phyloP scores from a whole-genome alignment of 1,140 invertebrate genomes.

The Brachionus asplanchnoidis region DNA sequence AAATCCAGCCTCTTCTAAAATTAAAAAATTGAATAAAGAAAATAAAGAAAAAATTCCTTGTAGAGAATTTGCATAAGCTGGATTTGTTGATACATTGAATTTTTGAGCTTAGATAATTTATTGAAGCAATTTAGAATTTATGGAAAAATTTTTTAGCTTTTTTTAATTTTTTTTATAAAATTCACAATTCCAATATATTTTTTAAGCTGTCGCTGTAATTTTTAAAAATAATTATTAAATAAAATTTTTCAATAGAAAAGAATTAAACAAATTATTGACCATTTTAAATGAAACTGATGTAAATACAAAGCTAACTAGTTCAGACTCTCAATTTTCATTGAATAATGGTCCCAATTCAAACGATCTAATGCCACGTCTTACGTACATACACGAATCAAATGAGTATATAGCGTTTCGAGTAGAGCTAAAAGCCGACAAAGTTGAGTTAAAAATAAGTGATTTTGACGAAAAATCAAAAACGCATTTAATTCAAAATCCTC shows the following conservation, averaged over 20 bases:
- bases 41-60: too few relatives aligned
- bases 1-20: too few relatives aligned
- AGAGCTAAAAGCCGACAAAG: constrained; percentile 22
- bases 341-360: neutral
- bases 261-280: neutral
- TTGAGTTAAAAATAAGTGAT: constrained; percentile 2
- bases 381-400: neutral
- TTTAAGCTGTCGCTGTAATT: too few relatives aligned
- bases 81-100: too few relatives aligned
- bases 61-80: too few relatives aligned
- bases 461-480: constrained; percentile 24
- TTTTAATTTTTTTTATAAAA: too few relatives aligned
- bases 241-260: neutral
- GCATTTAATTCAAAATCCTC: neutral
- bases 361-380: neutral
- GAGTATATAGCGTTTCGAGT: constrained; percentile 22
- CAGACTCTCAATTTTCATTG: neutral
- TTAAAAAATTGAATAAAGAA: too few relatives aligned
- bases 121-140: too few relatives aligned
- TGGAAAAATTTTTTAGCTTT: too few relatives aligned
- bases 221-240: neutral
- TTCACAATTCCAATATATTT: too few relatives aligned
- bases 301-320: neutral
- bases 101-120: too few relatives aligned
- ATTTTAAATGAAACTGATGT: neutral